Conservation (phyloP, 2,113 vertebrate genomes). For the Pterocles burchelli region DNA sequence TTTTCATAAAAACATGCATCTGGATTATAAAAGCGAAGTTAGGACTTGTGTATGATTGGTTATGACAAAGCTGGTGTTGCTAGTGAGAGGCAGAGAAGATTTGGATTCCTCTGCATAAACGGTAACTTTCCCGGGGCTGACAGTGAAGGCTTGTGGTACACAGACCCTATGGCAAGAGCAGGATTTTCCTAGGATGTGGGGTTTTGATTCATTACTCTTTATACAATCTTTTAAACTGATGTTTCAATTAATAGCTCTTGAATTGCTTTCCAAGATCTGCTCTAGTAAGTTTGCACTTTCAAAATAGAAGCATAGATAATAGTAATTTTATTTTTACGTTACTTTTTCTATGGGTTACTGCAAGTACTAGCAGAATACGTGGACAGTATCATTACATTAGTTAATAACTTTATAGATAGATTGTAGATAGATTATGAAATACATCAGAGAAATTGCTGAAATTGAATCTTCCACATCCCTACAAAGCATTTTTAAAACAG, state of each 20-base stretch:
- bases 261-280: not conserved
- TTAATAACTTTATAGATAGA: slow-evolving; percentile 32
- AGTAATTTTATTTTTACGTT: not conserved
- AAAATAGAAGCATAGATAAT: not conserved
- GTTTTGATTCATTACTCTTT: not conserved
- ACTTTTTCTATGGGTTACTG: slow-evolving; percentile 14
- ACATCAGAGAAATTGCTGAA: not conserved
- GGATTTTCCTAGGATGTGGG: not conserved
- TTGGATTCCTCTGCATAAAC: not conserved
- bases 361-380: slow-evolving; percentile 7
- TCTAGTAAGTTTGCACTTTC: not conserved
- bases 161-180: not conserved
- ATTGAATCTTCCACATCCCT: not conserved
- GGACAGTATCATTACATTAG: not conserved
- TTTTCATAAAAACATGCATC: not conserved
- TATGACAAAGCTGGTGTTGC: not conserved
- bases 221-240: slow-evolving; percentile 14
- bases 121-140: not conserved
- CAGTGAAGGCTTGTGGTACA: not conserved
- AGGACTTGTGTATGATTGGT: not conserved
- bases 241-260: not conserved
- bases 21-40: not conserved
- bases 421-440: slow-evolving; percentile 43
- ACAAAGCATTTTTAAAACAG: not conserved
- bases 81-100: not conserved